phyloP scores from a whole-genome alignment of 2,888 invertebrate genomes.

The Graphium colonna region DNA sequence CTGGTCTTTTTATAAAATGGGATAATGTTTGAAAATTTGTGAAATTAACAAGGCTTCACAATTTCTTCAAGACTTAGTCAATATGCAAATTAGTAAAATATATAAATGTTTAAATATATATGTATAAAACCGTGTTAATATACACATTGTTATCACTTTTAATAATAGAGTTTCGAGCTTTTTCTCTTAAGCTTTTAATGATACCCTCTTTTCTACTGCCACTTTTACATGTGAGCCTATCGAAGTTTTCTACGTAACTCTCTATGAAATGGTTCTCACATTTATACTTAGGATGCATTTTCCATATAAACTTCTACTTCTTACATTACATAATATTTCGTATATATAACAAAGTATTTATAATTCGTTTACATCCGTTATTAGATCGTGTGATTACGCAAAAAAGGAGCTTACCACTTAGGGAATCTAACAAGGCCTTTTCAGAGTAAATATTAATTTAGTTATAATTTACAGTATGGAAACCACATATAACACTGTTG shows the following conservation, averaged over 20 bases:
- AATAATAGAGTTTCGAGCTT: conserved; percentile 69
- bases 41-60: conserved; percentile 25
- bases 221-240: conserved; percentile 46
- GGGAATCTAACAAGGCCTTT: conserved; percentile 58
- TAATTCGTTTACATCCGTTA: conserved; percentile 16
- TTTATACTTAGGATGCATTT: conserved; percentile 10
- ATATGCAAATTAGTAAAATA: conserved; percentile 23
- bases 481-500: conserved; percentile 54
- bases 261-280: conserved; percentile 12
- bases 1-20: conserved; percentile 51
- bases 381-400: conserved; percentile 30
- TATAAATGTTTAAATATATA: conserved; percentile 24
- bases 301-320: conserved; percentile 22
- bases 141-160: conserved; percentile 41
- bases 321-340: conserved; percentile 24
- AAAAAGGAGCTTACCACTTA: conserved; percentile 71
- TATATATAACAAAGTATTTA: conserved; percentile 4
- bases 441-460: conserved; percentile 43
- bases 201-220: conserved; percentile 58
- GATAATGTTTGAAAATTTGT: conserved; percentile 43
- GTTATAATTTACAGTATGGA: conserved; percentile 38
- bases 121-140: conserved; percentile 28
- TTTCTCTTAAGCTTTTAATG: conserved; percentile 64
- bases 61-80: conserved; percentile 18
- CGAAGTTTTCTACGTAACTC: conserved; percentile 53